These are phyloP conservation scores for Poecilobothrus nobilitatus DNA, from an alignment of 2,888 invertebrate genomes.

Conservation along the genomic window DNA sequence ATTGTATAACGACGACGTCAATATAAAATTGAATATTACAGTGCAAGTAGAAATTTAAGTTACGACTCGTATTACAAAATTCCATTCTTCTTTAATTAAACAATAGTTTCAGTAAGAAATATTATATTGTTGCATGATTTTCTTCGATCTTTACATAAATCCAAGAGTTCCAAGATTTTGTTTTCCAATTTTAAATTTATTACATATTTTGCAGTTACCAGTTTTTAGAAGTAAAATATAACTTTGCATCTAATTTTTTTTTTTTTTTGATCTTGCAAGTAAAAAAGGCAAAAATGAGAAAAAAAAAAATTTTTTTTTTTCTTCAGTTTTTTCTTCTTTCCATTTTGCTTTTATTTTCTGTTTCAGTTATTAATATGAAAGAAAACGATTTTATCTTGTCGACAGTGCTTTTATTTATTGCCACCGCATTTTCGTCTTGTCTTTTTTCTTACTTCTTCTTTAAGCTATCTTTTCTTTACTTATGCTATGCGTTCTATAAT, in stretches of 20 bases:
- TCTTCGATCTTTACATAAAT: no score
- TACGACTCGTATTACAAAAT: no score
- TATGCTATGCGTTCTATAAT: background rate
- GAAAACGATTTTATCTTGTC: slow-evolving; percentile 21
- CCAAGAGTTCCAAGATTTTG: no score
- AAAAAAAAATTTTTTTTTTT: background rate
- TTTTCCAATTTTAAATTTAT: no score
- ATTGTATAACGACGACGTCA: background rate
- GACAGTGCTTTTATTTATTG: slow-evolving; percentile 19
- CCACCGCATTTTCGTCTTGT: slow-evolving; percentile 7
- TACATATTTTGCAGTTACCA: background rate
- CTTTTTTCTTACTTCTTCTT: background rate
- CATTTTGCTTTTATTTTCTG: background rate
- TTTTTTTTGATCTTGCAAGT: no score
- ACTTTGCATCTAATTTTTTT: no score
- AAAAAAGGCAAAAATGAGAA: no score
- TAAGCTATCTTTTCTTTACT: background rate
- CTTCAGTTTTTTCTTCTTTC: background rate
- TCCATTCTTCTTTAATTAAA: no score
- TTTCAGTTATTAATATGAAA: slow-evolving; percentile 21
- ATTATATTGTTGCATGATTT: no score
- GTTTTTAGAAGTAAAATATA: background rate
- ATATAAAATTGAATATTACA: background rate
- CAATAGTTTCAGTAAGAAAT: no score
- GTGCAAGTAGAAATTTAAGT: no score